Base-by-base conservation (phyloP, 2,888 invertebrate genomes). In the Diarsia dahlii region DNA sequence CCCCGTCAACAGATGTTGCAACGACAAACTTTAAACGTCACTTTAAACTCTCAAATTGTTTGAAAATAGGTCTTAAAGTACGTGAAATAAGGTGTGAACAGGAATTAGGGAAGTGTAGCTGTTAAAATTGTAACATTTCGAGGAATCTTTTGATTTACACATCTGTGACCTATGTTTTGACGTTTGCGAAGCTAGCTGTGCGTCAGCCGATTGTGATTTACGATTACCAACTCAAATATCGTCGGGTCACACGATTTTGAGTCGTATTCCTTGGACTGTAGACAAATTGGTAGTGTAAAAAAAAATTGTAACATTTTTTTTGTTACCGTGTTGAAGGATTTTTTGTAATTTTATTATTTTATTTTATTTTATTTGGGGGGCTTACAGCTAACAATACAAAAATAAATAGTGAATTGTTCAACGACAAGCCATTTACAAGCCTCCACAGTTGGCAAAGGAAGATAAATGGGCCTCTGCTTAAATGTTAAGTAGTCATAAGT, bases 151-250 rank as follows among this genome's bases (percentile, higher is more conserved):
- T 88, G 90, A 91, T 91, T 90, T 89, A 90, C 82, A 81, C 82
- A 81, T 82, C 76, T 79, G 85, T 84, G 89, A 89, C 88, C 89
- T 88, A 84, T 90, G 91, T 91, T 91, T 90, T 91, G 91, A 91
- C 91, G 84, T 89, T 85, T 80, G 78, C 85, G 80, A 81, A 90
- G 87, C 84, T 82, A 86, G 87, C 83, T 86, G 85, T 81, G 86
- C 77, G 88, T 89, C 87, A 85, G 69, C 78, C 74, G 63, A 85
- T 87, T 76, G 80, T 89, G 89, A 92, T 92, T 89, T 90, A 90
- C 75, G 68, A 58, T 74, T 46, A 71, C 73, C 67, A 81, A 79
- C 81, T 68, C 56, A 65, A 72, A 58, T 70, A 23, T 48, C 15
- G 20, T 5, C 23, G 23, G 46, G 62, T 56, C 66, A 71, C 71